Evolutionary conservation across 2,113 vertebrate species (phyloP), one percentile per base, ranked within the genome.

Genomic region (Psilopogon haemacephalus): DNA sequence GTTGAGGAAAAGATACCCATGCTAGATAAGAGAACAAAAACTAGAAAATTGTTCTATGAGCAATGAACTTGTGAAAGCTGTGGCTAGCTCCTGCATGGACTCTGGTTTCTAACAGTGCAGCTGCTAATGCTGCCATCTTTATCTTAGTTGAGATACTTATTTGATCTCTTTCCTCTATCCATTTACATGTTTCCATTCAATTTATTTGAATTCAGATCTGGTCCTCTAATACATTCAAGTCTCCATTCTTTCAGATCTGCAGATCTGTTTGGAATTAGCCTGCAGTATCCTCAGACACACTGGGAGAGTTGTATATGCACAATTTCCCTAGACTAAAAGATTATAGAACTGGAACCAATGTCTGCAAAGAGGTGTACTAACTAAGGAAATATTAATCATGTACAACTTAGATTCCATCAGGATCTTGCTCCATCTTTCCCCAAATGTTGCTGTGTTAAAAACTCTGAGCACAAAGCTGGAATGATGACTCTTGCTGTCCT

Each of bases 301-400:
- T 89, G 2, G 10, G 56, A 46, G 23, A 88, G 72, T 38, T 46
- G 11, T 11, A 6, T 37, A 37, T 26, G 5, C 0, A 0, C 55
- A 32, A 46, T 84, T 88, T 81, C n/a, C 42, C 23, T 27, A 35
- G 17, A 32, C 32, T 81, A 28, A 62, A 83, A 38, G 12, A 77
- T 74, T 59, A 15, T 32, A 55, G 32, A 86, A 2, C 15, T 84
- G 73, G 37, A 84, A 84, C 9, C 21, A 81, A 17, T 50, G 19
- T 8, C 33, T 77, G 23, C 33, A 72, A 52, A 59, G 28, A n/a
- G 15, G 5, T 40, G 12, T 40, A 12, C 37, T 73, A 18, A 30
- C 20, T 75, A 38, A 54, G 42, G 35, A 71, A 76, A 64, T 55
- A 42, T 32, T 63, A 54, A 72, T 77, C 40, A 23, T 5, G 15